Evolutionary conservation across 1,140 invertebrate species (phyloP).

Genomic region (Rhagoletis zephyria): DNA sequence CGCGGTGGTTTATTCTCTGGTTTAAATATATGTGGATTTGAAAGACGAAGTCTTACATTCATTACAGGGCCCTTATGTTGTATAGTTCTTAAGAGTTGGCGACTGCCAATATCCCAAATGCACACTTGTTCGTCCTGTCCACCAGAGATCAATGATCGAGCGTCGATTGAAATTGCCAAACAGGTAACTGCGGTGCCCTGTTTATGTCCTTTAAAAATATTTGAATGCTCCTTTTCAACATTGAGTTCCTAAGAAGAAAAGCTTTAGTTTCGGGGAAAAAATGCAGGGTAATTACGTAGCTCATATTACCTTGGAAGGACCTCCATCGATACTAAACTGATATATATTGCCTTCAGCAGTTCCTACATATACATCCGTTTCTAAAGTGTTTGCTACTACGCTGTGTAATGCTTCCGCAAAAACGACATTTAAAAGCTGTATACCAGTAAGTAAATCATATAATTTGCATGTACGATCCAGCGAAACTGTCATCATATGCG

Average conservation of each 20-base stretch:
- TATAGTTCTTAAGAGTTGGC: slow-evolving; percentile 81
- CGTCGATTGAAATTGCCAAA: slow-evolving; percentile 82
- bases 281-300: background rate
- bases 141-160: slow-evolving; percentile 81
- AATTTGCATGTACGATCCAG: slow-evolving; percentile 87
- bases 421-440: slow-evolving; percentile 81
- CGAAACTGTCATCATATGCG: slow-evolving; percentile 83
- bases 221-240: slow-evolving; percentile 74
- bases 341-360: slow-evolving; percentile 80
- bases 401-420: slow-evolving; percentile 82
- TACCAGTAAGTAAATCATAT: slow-evolving; percentile 82
- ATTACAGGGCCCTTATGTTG: slow-evolving; percentile 82
- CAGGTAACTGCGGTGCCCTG: slow-evolving; percentile 77
- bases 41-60: slow-evolving; percentile 78
- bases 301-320: slow-evolving; percentile 74
- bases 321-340: slow-evolving; percentile 80
- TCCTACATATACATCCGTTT: slow-evolving; percentile 84
- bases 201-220: slow-evolving; percentile 78
- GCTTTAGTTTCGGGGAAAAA: no score
- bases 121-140: slow-evolving; percentile 82
- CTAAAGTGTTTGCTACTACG: slow-evolving; percentile 80
- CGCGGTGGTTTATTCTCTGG: slow-evolving; percentile 72
- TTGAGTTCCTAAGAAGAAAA: slow-evolving; percentile 76
- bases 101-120: slow-evolving; percentile 85
- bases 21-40: slow-evolving; percentile 73